Conservation (phyloP, 2,113 vertebrate genomes). For the Anhinga rufa region DNA sequence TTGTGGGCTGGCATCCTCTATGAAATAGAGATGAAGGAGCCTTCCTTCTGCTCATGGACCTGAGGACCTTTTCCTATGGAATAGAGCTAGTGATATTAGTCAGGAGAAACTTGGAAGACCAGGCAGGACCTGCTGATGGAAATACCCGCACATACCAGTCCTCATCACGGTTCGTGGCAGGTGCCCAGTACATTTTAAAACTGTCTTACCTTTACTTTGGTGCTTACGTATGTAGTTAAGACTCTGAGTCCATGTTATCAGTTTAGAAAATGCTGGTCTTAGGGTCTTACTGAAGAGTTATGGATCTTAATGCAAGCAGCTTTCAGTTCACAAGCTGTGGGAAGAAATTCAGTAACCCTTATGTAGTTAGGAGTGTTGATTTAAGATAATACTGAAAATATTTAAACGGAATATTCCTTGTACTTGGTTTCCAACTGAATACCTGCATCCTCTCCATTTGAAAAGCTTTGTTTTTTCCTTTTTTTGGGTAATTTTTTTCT, state of each 20-base stretch:
- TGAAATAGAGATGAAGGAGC: background rate
- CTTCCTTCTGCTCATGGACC: background rate
- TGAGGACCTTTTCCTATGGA: background rate
- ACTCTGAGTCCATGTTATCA: too few species aligned
- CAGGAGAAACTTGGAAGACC: background rate
- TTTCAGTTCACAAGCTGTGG: background rate
- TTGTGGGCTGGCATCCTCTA: background rate
- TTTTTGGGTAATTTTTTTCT: too few species aligned
- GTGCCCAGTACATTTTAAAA: background rate
- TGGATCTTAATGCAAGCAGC: background rate
- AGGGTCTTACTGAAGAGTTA: background rate
- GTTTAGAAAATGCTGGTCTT: background rate
- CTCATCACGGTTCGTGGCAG: background rate
- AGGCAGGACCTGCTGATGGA: background rate
- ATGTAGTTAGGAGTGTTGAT: background rate
- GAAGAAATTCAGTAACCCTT: background rate
- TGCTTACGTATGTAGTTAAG: background rate
- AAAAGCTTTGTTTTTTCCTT: background rate
- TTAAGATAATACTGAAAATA: background rate
- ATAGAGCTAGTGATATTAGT: rapidly evolving
- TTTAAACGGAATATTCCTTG: background rate
- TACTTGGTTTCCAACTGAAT: background rate
- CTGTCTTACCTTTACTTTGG: background rate
- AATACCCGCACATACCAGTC: rapidly evolving
- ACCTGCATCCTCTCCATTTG: too few species aligned